Conservation (phyloP, 2,797 vertebrate genomes). For the Aulostomus chinensis region DNA sequence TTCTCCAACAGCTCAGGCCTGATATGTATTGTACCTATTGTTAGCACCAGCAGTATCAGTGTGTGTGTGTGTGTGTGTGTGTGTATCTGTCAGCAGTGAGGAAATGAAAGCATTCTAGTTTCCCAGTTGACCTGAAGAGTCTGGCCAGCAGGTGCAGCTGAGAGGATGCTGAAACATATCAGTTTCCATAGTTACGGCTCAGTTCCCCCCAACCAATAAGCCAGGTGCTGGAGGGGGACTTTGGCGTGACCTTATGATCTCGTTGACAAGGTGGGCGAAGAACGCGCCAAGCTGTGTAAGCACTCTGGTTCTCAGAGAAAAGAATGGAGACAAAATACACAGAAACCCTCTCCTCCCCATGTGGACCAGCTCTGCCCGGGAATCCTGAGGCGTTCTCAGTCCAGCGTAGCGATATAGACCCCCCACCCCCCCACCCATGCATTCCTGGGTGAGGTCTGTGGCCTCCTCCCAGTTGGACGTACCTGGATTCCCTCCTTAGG, state of each 20-base stretch:
- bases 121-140: conserved; percentile 37
- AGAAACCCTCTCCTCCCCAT: too few species aligned
- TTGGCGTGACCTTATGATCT: conserved; percentile 5
- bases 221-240: conserved; percentile 23
- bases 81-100: conserved; percentile 46
- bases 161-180: conserved; percentile 4
- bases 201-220: conserved; percentile 21
- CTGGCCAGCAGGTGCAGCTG: conserved; percentile 27
- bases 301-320: too few species aligned
- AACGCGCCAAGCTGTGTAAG: too few species aligned
- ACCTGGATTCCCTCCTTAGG: too few species aligned
- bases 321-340: too few species aligned
- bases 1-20: too few species aligned
- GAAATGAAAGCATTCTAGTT: conserved; percentile 40
- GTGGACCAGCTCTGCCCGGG: too few species aligned
- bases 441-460: too few species aligned
- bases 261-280: neutral
- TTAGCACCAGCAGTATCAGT: neutral
- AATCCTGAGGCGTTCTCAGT: too few species aligned
- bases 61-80: conserved; percentile 2
- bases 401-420: too few species aligned
- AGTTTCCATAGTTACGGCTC: conserved; percentile 34
- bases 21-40: neutral
- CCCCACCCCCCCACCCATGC: too few species aligned
- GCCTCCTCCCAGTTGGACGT: too few species aligned